These are phyloP conservation scores for Pseudomyrmex pallidus DNA, from an alignment of 1,140 invertebrate genomes.

Conservation along the genomic window DNA sequence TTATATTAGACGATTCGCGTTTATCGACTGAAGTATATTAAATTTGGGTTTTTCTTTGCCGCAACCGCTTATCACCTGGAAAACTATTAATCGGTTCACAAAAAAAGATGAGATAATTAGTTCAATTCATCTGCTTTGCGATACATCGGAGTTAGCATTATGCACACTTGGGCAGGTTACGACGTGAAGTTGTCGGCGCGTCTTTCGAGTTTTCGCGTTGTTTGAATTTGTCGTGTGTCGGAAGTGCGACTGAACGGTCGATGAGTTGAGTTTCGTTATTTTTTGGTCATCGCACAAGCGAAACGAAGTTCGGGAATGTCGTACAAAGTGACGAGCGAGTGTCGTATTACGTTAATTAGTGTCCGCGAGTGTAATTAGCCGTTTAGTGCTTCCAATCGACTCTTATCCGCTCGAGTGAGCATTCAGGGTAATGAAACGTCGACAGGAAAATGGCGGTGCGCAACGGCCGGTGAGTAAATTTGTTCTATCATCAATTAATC, in stretches of 20 bases:
- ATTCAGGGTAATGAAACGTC: neutral
- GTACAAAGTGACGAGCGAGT: neutral
- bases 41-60: too few species aligned
- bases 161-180: too few species aligned
- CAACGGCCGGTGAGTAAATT: slow-evolving; percentile 15
- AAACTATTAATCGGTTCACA: too few species aligned
- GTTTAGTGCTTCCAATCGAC: slow-evolving; percentile 21
- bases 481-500: slow-evolving; percentile 10
- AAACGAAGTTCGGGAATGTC: neutral
- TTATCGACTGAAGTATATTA: too few species aligned
- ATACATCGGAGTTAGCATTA: too few species aligned
- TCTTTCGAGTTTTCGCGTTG: neutral
- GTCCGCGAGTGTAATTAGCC: slow-evolving; percentile 12
- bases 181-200: neutral
- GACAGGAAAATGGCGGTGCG: neutral
- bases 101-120: too few species aligned
- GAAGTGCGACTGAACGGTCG: neutral
- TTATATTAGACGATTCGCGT: too few species aligned
- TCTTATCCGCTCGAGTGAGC: neutral
- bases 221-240: neutral
- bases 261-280: neutral
- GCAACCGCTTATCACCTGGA: too few species aligned
- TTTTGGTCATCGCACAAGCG: neutral
- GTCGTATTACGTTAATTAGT: slow-evolving; percentile 15
- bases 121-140: too few species aligned